Evolutionary conservation across 2,797 vertebrate species (phyloP).

Genomic region (Alfaro cultratus): DNA sequence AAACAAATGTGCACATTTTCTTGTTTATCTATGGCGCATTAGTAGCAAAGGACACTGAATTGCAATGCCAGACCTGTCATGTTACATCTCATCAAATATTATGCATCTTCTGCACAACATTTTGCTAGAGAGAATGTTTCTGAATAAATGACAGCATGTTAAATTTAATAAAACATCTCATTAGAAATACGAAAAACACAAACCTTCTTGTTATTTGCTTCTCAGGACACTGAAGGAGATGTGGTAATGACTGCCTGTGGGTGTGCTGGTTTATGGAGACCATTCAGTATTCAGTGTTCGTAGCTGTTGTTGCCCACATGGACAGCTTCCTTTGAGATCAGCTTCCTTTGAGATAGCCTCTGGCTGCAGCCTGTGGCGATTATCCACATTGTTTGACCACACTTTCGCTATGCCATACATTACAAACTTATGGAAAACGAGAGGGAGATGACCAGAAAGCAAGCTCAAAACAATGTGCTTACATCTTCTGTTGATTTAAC

Average conservation of each 20-base stretch:
- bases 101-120: slow-evolving; percentile 9
- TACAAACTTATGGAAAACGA: slow-evolving; percentile 25
- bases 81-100: slow-evolving; percentile 9
- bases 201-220: slow-evolving; percentile 36
- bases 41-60: slow-evolving; percentile 26
- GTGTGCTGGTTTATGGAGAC: slow-evolving; percentile 23
- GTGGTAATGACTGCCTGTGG: slow-evolving; percentile 49
- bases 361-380: slow-evolving; percentile 47
- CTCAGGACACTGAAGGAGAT: slow-evolving; percentile 42
- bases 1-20: background rate
- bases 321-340: slow-evolving; percentile 56
- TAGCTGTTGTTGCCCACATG: slow-evolving; percentile 39
- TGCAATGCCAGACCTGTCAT: slow-evolving; percentile 27
- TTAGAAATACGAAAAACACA: slow-evolving; percentile 22
- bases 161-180: slow-evolving; percentile 39
- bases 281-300: slow-evolving; percentile 59
- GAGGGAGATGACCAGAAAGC: background rate
- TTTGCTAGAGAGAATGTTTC: slow-evolving; percentile 23
- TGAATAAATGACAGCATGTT: slow-evolving; percentile 14
- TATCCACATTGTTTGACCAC: slow-evolving; percentile 33
- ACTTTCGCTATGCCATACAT: slow-evolving; percentile 32
- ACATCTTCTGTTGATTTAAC: background rate
- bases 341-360: slow-evolving; percentile 53
- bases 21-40: slow-evolving; percentile 13
- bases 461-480: background rate